Evolutionary conservation across 1,140 invertebrate species (phyloP), one percentile per base, ranked within the genome.

Genomic region (Camponotus pennsylvanicus): DNA sequence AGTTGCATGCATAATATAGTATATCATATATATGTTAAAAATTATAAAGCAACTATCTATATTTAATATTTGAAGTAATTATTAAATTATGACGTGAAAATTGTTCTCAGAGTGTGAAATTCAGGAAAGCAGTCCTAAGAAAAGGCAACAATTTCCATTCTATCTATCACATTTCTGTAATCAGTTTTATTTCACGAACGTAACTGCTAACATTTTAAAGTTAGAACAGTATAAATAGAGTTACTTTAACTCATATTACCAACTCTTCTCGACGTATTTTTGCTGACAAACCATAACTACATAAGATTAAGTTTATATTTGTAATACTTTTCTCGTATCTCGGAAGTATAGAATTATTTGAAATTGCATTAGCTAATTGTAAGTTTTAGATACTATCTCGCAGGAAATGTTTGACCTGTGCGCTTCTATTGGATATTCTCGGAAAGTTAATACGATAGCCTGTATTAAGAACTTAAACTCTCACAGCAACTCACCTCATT

Each of bases 281-380:
- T n/a, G 32, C 32, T 55, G 55, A 73, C 49, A 7, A 55, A 73
- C 49, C 2, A 18, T 73, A 73, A 55, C 27, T 73, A 55, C 15
- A 6, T 18, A 7, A 34, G 49, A 34, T 73, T 13, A 18, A 71
- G 32, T 71, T 55, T 15, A 27, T 9, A 73, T 27, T 27, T 27
- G 7, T 52, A 32, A 15, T 8, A 7, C 70, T 73, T 52, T 32
- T 15, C 6, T 32, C 21, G 27, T 27, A 13, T 71, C 45, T 73
- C 27, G 6, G 27, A 32, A 55, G 27, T 55, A n/a, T 21, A 15
- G n/a, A 69, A 34, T 55, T 55, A 71, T 71, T 27, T 71, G 69
- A 55, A 71, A 55, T 55, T 11, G 45, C 18, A 71, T 71, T 71
- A 71, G 69, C 69, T 71, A 71, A 71, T 71, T 55, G 49, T 55